A percentile compares a stretch with the other conserved stretches of the same genome.
phyloP scores from a whole-genome alignment of 2,888 invertebrate genomes.

The Agonopterix alstromeriana region DNA sequence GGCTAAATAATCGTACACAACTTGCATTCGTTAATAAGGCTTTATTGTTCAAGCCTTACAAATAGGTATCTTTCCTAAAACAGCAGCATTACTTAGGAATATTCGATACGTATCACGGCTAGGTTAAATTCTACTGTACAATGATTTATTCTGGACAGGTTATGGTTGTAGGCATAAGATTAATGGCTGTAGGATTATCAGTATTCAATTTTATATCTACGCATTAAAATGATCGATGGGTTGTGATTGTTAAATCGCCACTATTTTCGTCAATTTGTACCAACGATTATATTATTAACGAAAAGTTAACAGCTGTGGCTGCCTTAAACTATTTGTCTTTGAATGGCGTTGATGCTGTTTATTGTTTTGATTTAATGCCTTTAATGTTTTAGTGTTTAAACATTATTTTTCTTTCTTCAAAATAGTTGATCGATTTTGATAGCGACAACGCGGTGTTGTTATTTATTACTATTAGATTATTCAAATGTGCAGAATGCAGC shows the following conservation, averaged over 20 bases:
- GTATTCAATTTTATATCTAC: slow-evolving; percentile 19
- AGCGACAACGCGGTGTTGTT: slow-evolving; percentile 33
- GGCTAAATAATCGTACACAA: background rate
- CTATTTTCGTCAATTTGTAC: slow-evolving; percentile 13
- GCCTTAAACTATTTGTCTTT: no score
- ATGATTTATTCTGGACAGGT: slow-evolving; percentile 17
- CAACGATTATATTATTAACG: background rate
- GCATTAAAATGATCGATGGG: slow-evolving; percentile 22
- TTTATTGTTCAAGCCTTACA: background rate
- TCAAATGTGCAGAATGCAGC: slow-evolving; percentile 43
- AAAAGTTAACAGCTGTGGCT: no score
- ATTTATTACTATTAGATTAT: slow-evolving; percentile 19
- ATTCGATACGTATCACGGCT: slow-evolving; percentile 7
- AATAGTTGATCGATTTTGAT: slow-evolving; percentile 5
- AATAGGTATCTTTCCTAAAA: background rate
- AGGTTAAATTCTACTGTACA: slow-evolving; percentile 6
- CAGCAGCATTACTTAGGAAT: background rate
- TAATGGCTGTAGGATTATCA: slow-evolving; percentile 16
- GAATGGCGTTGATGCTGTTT: no score
- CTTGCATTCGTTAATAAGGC: background rate
- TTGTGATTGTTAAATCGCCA: slow-evolving; percentile 11
- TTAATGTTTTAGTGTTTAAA: no score
- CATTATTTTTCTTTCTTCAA: no score
- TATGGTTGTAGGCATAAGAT: slow-evolving; percentile 14
- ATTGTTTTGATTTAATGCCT: no score